Conservation (phyloP, 1,140 invertebrate species). For the Lordiphosa clarofinis region DNA sequence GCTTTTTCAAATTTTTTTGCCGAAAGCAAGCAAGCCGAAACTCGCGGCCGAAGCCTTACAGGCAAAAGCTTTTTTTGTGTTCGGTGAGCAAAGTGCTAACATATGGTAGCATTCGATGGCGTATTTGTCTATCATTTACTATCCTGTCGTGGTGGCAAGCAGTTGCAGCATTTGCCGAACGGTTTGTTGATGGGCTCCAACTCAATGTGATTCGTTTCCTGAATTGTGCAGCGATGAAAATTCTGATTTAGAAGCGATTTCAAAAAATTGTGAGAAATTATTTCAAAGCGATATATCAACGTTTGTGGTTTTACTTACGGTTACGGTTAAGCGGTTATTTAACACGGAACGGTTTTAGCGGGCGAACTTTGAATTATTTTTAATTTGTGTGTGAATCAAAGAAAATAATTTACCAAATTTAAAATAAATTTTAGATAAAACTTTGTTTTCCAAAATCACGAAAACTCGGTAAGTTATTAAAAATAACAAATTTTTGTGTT, state of each 20-base stretch:
- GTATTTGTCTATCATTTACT: slow-evolving; percentile 63
- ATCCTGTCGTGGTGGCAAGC: slow-evolving; percentile 70
- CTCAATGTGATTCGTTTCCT: not conserved
- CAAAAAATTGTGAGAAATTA: slow-evolving; percentile 2
- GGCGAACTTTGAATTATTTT: no score
- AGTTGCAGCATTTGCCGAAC: slow-evolving; percentile 30
- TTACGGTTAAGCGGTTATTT: no score
- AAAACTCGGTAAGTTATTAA: no score
- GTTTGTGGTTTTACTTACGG: no score
- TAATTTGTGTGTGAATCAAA: no score
- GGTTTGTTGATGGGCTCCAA: slow-evolving; percentile 10
- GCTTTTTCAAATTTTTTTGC: slow-evolving; percentile 26
- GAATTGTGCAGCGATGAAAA: slow-evolving; percentile 17
- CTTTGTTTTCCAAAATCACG: no score
- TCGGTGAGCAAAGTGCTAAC: slow-evolving; percentile 45
- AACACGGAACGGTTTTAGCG: no score
- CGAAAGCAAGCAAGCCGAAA: slow-evolving; percentile 12
- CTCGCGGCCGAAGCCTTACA: slow-evolving; percentile 18
- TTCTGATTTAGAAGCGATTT: slow-evolving; percentile 11
- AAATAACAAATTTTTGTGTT: no score
- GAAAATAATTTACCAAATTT: no score
- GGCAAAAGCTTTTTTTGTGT: slow-evolving; percentile 36
- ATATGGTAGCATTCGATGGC: slow-evolving; percentile 71
- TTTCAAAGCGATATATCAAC: no score
- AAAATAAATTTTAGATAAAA: not conserved